phyloP scores from a whole-genome alignment of 1,140 invertebrate species.

The Diploscapter pachys region DNA sequence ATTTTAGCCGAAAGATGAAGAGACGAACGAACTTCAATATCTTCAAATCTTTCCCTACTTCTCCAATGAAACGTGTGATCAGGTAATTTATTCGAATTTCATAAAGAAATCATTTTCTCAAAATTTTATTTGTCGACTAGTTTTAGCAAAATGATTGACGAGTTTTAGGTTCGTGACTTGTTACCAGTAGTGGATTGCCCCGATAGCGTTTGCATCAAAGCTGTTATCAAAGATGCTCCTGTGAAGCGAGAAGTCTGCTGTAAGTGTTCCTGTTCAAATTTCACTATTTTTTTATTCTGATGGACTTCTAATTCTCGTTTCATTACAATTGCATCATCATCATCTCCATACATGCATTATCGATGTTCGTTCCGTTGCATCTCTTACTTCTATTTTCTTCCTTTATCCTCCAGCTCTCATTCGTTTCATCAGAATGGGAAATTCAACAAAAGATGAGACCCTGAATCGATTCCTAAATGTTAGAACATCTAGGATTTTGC shows the following conservation, averaged over 20 bases:
- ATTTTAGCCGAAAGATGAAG: slow-evolving; percentile 45
- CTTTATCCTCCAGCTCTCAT: slow-evolving; percentile 1
- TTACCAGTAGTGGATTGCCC: slow-evolving; percentile 44
- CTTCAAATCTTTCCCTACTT: slow-evolving; percentile 37
- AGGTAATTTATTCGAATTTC: slow-evolving; percentile 20
- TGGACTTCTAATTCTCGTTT: not conserved
- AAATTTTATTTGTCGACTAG: not conserved
- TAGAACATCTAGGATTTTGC: too few relatives aligned
- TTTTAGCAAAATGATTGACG: not conserved
- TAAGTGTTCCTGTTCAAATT: slow-evolving; percentile 20
- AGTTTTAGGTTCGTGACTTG: slow-evolving; percentile 22
- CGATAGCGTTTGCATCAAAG: slow-evolving; percentile 45
- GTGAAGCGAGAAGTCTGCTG: slow-evolving; percentile 46
- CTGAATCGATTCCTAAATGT: too few relatives aligned
- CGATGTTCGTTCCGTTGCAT: slow-evolving; percentile 3
- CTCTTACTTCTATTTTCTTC: slow-evolving; percentile 10
- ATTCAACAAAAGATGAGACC: too few relatives aligned
- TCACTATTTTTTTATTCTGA: not conserved
- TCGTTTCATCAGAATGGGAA: not conserved
- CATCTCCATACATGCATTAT: not conserved
- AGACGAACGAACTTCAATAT: slow-evolving; percentile 41
- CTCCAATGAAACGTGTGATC: slow-evolving; percentile 44
- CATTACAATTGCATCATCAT: not conserved
- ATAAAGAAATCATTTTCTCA: not conserved
- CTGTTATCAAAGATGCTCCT: slow-evolving; percentile 43